A percentile compares a stretch with the other conserved stretches of the same genome.
phyloP scores from a whole-genome alignment of 2,797 vertebrate species.

The Enteromius anoplus region DNA sequence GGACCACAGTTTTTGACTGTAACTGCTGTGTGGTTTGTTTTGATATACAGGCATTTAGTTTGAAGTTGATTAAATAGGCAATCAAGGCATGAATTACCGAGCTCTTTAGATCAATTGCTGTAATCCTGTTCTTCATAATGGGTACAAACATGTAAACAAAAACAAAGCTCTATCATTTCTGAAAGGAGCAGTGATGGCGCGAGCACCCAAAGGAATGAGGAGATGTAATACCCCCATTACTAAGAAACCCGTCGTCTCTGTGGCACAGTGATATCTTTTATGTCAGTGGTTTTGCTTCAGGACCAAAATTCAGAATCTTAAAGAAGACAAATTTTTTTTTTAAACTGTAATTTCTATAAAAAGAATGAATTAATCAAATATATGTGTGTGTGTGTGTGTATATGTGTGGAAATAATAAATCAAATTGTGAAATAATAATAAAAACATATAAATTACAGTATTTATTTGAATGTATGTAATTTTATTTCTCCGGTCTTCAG shows the following conservation, averaged over 20 bases:
- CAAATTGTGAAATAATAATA: background rate
- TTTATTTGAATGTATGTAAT: background rate
- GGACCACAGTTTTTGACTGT: background rate
- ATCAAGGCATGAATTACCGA: constrained; percentile 54
- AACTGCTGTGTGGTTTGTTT: constrained; percentile 42
- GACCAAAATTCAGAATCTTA: background rate
- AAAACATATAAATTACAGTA: too few relatives aligned
- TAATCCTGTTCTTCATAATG: constrained; percentile 57
- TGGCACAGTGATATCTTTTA: constrained; percentile 25
- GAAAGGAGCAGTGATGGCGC: constrained; percentile 12
- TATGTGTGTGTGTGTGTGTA: too few relatives aligned
- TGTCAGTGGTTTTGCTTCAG: constrained; percentile 1
- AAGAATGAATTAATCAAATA: background rate
- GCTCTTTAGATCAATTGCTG: constrained; percentile 58
- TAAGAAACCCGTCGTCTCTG: constrained; percentile 28
- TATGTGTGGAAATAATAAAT: background rate
- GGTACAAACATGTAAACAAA: constrained; percentile 52
- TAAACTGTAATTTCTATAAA: background rate
- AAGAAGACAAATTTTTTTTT: background rate
- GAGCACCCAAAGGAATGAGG: constrained; percentile 27
- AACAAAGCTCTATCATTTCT: constrained; percentile 48
- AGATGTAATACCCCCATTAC: constrained; percentile 29
- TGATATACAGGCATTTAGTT: constrained; percentile 50
- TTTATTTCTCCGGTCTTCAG: background rate
- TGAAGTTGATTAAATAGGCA: constrained; percentile 58